These are phyloP conservation scores for Hemicordylus capensis DNA, from an alignment of 2,113 vertebrate genomes.

Conservation along the genomic window DNA sequence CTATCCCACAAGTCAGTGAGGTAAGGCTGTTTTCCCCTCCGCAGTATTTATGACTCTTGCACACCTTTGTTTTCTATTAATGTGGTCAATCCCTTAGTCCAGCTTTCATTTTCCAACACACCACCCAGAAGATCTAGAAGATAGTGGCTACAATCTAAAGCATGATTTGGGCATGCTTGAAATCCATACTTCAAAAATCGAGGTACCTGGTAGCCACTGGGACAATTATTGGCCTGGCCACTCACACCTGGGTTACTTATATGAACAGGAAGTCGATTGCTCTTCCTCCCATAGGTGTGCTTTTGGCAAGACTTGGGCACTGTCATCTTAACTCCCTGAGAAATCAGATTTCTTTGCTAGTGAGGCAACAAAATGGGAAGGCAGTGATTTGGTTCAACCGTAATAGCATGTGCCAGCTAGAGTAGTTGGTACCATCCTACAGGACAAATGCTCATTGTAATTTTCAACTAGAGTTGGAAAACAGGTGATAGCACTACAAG, in stretches of 20 bases:
- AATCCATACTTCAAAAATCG: not conserved
- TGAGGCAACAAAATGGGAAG: not conserved
- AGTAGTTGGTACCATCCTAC: too few relatives aligned
- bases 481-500: too few relatives aligned
- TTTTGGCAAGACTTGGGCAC: not conserved
- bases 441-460: too few relatives aligned
- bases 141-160: not conserved
- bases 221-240: not conserved
- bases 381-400: too few relatives aligned
- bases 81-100: conserved; percentile 28
- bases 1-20: conserved; percentile 88
- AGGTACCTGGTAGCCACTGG: too few relatives aligned
- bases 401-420: too few relatives aligned
- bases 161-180: not conserved
- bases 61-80: not conserved
- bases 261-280: not conserved
- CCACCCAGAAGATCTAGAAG: not conserved
- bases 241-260: not conserved
- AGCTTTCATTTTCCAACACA: not conserved
- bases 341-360: not conserved
- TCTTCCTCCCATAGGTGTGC: not conserved
- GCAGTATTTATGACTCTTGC: not conserved
- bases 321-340: not conserved
- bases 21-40: conserved; percentile 77
- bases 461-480: too few relatives aligned